Evolutionary conservation across 2,888 invertebrate species (phyloP), one percentile per base, ranked within the genome.

Genomic region (Lasiommata megera): DNA sequence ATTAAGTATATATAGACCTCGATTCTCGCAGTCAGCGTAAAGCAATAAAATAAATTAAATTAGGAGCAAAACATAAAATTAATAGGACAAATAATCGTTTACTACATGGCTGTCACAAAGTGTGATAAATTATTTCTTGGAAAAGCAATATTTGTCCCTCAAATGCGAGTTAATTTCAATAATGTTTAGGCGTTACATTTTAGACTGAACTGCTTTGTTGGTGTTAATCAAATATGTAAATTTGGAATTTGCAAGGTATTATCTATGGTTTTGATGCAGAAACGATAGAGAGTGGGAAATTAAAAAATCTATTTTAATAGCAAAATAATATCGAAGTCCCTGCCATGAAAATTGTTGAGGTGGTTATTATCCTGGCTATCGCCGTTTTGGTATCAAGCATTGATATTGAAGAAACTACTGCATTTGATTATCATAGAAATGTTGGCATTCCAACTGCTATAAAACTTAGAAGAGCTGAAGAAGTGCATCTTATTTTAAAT

Each of bases 371-470:
- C 54, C 57, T 79, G 51, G 68, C 68, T 44, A 70, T 70, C 12
- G 54, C 65, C 16, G 58, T 69, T 38, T 64, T 46, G 18, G 43
- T 58, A 38, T 64, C 68, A n/a, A 71, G 71, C 28, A 56, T 61
- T n/a, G 1, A 16, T 40, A 14, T 36, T 11, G 65, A 66, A 6
- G 69, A 66, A 9, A 61, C 69, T 29, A 65, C 74, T 7, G 64
- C 70, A 0, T 76, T 57, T 38, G 68, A 71, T 55, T 84, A 82
- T 65, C 83, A 83, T 62, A 60, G 47, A 16, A 75, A 62, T 43
- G 54, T 73, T 47, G 84, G 84, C 61, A 80, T 84, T 34, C 72
- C 73, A 11, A 63, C 67, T 50, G 82, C 81, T 0, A 58, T 61
- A 1, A 68, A 64, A 50, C 70, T 83, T 29, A 77, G 68, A 59